Evolutionary conservation across 2,888 invertebrate genomes (phyloP).

Genomic region (Cecidostiba fungosa): DNA sequence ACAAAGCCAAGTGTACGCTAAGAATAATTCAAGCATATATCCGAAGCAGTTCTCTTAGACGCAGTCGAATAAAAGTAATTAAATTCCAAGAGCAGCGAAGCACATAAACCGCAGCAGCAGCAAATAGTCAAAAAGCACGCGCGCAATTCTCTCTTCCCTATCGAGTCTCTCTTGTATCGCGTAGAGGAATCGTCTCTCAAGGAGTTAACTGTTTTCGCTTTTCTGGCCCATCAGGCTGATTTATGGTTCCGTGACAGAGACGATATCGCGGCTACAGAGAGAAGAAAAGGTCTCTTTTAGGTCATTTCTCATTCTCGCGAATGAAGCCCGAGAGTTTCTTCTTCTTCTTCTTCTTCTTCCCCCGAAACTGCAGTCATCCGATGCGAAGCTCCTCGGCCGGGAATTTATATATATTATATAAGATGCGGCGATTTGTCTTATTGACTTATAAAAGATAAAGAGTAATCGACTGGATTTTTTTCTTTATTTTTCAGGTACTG

Average conservation of each 20-base stretch:
- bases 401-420: background rate
- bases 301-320: constrained; percentile 45
- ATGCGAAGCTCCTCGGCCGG: background rate
- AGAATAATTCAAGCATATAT: background rate
- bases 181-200: background rate
- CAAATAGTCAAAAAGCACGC: background rate
- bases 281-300: constrained; percentile 11
- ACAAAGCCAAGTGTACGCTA: background rate
- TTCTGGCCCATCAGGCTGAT: constrained; percentile 52
- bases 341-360: background rate
- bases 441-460: background rate
- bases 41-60: background rate
- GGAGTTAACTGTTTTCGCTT: constrained; percentile 54
- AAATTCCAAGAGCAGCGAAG: background rate
- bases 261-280: constrained; percentile 27
- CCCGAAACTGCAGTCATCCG: constrained; percentile 1
- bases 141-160: background rate
- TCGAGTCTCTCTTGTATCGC: background rate
- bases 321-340: background rate
- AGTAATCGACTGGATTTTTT: background rate
- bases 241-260: constrained; percentile 41
- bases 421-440: constrained; percentile 42
- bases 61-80: background rate
- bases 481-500: constrained; percentile 85
- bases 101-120: background rate